Conservation (phyloP, 2,888 invertebrate species). For the Drosophila prolongata region DNA sequence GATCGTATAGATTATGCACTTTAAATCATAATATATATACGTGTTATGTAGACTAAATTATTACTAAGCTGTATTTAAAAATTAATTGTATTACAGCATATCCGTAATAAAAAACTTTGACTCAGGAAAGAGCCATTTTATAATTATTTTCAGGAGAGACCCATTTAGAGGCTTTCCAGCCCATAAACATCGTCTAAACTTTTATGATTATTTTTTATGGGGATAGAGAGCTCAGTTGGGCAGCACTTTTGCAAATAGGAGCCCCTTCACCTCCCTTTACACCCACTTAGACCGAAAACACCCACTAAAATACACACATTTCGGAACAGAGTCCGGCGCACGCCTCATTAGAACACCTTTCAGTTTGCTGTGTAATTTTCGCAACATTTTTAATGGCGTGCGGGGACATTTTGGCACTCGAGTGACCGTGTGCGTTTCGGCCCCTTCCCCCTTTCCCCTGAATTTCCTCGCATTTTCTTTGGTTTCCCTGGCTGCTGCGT, state of each 20-base stretch:
- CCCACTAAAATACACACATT: constrained; percentile 23
- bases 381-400: constrained; percentile 78
- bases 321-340: constrained; percentile 59
- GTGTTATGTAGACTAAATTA: too few relatives aligned
- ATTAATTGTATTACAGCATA: background rate
- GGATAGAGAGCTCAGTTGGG: constrained; percentile 18
- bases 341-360: constrained; percentile 78
- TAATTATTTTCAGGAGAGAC: constrained; percentile 13
- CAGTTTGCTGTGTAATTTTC: constrained; percentile 76
- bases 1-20: too few relatives aligned
- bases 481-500: constrained; percentile 48
- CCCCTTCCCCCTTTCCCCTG: background rate
- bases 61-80: background rate
- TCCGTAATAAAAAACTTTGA: background rate
- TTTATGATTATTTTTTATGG: constrained; percentile 21
- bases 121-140: background rate
- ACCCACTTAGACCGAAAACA: constrained; percentile 32
- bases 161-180: constrained; percentile 29
- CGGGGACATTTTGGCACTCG: constrained; percentile 77
- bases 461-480: constrained; percentile 15
- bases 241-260: constrained; percentile 12
- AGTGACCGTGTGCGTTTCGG: constrained; percentile 71
- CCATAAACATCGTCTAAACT: constrained; percentile 30
- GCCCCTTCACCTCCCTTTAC: background rate
- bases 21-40: too few relatives aligned